Base-by-base conservation (phyloP, 2,113 vertebrate genomes). In the Pteruthius melanotis region DNA sequence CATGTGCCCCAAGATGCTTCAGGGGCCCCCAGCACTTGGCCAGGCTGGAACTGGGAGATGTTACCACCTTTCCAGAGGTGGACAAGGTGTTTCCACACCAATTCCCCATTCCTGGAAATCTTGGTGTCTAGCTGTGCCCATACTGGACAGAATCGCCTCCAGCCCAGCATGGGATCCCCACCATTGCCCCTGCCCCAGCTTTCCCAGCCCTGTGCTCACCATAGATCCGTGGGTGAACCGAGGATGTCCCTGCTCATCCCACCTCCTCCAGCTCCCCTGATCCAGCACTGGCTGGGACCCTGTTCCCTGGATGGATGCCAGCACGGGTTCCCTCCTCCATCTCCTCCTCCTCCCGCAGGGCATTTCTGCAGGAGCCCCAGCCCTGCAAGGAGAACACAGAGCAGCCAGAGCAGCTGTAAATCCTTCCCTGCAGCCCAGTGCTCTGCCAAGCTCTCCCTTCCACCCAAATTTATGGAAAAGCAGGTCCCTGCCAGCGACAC, bases 381-480 rank as follows among this genome's bases (percentile, higher is more conserved):
- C 76, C 72, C 68, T 90, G 88, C 85, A 53, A 91, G 76, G 79
- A 94, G 90, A 83, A 42, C 68, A 59, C 68, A 56, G 90, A 95
- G 87, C 92, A 96, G 79, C 79, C 87, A 78, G 77, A 92, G 92
- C 94, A 68, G 90, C 91, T 53, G 2, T 96, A 97, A 97, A 97
- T 96, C 94, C 90, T 90, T 92, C 88, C 63, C 60, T 75, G 93
- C 92, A 92, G 94, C 83, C 88, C 92, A 23, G 90, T 87, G 93
- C 76, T 92, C 95, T 96, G 94, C 95, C 94, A 96, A 93, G 88
- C 82, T 92, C 82, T 90, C 93, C 93, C 85, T 97, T 96, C 85
- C 92, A 88, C 90, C 94, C 90, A 93, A 96, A 96, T 97, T 95
- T 97, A 97, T 97, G 94, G 96, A 93, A 91, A 94, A 89, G 88